Evolutionary conservation across 2,888 invertebrate species (phyloP).

Genomic region (Mythimna impura): DNA sequence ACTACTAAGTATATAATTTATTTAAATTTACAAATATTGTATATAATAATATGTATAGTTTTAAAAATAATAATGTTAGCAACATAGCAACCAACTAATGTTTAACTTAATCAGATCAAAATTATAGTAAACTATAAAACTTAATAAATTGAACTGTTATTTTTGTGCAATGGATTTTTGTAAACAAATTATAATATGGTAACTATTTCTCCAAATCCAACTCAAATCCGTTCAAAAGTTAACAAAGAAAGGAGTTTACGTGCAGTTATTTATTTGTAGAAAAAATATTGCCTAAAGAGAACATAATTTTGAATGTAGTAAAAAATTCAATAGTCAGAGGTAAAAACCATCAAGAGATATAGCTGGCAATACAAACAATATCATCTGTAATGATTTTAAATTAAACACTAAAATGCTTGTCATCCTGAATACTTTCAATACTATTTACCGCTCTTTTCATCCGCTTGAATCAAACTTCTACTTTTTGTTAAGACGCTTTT

Average conservation of each 20-base stretch:
- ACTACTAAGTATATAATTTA: conserved; percentile 67
- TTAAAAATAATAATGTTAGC: conserved; percentile 67
- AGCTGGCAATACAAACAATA: conserved; percentile 61
- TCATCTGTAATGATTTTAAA: conserved; percentile 67
- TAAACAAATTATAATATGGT: conserved; percentile 74
- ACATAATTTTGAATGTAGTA: conserved; percentile 14
- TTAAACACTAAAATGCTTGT: conserved; percentile 38
- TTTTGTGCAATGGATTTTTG: conserved; percentile 78
- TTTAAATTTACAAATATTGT: conserved; percentile 69
- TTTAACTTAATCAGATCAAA: conserved; percentile 70
- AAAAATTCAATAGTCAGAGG: conserved; percentile 34
- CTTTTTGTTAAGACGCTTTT: conserved; percentile 12
- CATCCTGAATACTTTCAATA: conserved; percentile 30
- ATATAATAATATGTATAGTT: conserved; percentile 62
- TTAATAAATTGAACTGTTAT: conserved; percentile 76
- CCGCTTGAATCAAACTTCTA: conserved; percentile 12
- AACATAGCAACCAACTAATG: conserved; percentile 68
- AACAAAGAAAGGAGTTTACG: conserved; percentile 47
- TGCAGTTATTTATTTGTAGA: conserved; percentile 22
- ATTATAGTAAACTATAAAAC: conserved; percentile 67
- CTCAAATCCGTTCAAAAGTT: conserved; percentile 48
- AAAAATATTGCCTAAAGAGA: conserved; percentile 17
- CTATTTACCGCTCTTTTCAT: not conserved
- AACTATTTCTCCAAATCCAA: conserved; percentile 70
- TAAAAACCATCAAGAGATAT: conserved; percentile 66